Conservation (phyloP, 2,888 invertebrate genomes). For the Lutraria lutraria region DNA sequence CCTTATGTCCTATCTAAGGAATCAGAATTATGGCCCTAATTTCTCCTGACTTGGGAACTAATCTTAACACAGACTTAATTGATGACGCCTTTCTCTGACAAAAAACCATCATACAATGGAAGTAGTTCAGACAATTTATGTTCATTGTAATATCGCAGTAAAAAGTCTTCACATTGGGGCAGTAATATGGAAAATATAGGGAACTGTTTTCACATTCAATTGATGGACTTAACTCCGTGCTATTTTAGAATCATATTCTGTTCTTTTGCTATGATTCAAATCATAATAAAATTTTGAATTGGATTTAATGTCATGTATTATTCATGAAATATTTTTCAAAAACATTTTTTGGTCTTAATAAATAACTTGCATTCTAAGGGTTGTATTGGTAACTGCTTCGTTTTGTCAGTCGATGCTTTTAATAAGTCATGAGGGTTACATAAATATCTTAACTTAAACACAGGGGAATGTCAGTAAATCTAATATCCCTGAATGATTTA, state of each 20-base stretch:
- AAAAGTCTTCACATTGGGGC: background rate
- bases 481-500: background rate
- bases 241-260: background rate
- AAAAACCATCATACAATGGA: conserved; percentile 16
- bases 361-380: background rate
- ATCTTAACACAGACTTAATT: conserved; percentile 10
- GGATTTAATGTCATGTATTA: background rate
- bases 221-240: background rate
- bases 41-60: background rate
- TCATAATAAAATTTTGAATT: background rate
- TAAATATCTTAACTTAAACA: conserved; percentile 9
- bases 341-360: background rate
- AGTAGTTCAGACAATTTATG: conserved; percentile 7
- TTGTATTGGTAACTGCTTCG: background rate
- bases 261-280: background rate
- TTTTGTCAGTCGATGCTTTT: conserved; percentile 16
- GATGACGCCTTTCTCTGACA: conserved; percentile 2
- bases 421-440: conserved; percentile 9
- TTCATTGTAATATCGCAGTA: background rate
- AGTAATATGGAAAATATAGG: background rate
- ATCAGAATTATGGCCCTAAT: conserved; percentile 13
- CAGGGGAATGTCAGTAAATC: background rate
- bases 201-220: conserved; percentile 5
- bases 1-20: background rate
- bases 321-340: background rate